Conservation (phyloP, 53 echinoderm and acorn worm species). For the Holothuria scabra region DNA sequence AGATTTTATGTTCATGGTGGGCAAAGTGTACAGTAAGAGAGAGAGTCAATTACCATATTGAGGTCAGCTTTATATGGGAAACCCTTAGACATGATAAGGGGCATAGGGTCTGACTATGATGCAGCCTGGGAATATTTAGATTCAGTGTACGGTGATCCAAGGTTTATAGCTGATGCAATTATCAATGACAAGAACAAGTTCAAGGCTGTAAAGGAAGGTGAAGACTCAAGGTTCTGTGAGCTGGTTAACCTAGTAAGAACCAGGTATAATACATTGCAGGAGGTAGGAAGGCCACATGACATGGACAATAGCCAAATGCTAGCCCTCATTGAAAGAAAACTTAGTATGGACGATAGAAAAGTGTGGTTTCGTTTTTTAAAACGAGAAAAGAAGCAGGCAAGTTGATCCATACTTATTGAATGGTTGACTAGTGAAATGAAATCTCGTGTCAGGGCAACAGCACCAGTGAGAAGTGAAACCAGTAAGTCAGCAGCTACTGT, state of each 20-base stretch:
- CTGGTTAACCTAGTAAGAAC: conserved; percentile 60
- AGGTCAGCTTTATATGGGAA: neutral
- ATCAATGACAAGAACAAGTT: conserved; percentile 60
- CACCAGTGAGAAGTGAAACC: conserved; percentile 47
- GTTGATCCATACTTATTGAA: conserved; percentile 32
- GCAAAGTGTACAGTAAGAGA: conserved; percentile 22
- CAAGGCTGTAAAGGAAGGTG: conserved; percentile 53
- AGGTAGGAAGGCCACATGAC: conserved; percentile 47
- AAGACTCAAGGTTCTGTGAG: conserved; percentile 71
- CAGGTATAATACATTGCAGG: conserved; percentile 65
- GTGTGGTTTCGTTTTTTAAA: conserved; percentile 33
- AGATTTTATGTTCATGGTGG: conserved; percentile 60
- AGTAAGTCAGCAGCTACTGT: neutral
- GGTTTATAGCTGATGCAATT: conserved; percentile 63
- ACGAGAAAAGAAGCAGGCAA: conserved; percentile 5
- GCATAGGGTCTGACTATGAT: conserved; percentile 58
- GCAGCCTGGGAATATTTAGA: conserved; percentile 62
- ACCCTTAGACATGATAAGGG: conserved; percentile 45
- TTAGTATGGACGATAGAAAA: conserved; percentile 59
- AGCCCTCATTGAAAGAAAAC: conserved; percentile 40
- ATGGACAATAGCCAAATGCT: conserved; percentile 65
- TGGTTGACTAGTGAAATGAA: conserved; percentile 66
- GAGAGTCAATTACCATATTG: conserved; percentile 50
- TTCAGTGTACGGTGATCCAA: conserved; percentile 59
- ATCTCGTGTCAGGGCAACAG: conserved; percentile 60